phyloP scores from a whole-genome alignment of 1,140 invertebrate genomes.

The Pseudomyrmex dendroicus region DNA sequence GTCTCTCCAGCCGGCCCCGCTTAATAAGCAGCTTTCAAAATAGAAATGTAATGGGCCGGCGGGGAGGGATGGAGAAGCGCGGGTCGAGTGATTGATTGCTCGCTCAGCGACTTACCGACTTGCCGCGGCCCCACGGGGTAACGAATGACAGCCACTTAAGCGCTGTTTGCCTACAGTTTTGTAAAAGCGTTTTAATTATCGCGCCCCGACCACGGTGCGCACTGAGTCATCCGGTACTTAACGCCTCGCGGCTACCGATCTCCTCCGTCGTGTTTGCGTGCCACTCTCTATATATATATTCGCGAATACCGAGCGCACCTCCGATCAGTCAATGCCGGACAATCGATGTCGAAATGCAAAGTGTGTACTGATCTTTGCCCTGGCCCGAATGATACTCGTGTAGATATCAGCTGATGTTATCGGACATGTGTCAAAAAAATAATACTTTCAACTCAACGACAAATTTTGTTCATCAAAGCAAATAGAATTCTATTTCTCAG shows the following conservation, averaged over 20 bases:
- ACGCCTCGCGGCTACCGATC: constrained; percentile 64
- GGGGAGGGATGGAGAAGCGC: constrained; percentile 73
- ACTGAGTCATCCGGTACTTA: constrained; percentile 68
- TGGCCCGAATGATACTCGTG: no score
- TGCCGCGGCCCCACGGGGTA: constrained; percentile 79
- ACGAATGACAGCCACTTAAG: constrained; percentile 86
- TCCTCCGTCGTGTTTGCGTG: constrained; percentile 27
- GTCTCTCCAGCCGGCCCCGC: constrained; percentile 83
- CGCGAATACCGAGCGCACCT: not conserved
- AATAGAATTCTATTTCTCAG: not conserved
- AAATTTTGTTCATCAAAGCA: no score
- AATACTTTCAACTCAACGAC: no score
- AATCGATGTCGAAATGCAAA: not conserved
- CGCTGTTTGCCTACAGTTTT: constrained; percentile 85
- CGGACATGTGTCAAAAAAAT: no score
- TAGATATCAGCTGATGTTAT: no score
- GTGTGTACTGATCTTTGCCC: not conserved
- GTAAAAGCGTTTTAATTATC: constrained; percentile 86
- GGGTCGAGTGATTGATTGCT: constrained; percentile 84
- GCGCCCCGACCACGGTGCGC: constrained; percentile 61
- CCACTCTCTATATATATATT: not conserved
- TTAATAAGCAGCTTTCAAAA: constrained; percentile 86
- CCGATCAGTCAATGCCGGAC: constrained; percentile 5
- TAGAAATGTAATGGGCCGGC: constrained; percentile 85
- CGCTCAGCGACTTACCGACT: constrained; percentile 84